phyloP scores from a whole-genome alignment of 1,140 invertebrate genomes.

The Bradysia coprophila region DNA sequence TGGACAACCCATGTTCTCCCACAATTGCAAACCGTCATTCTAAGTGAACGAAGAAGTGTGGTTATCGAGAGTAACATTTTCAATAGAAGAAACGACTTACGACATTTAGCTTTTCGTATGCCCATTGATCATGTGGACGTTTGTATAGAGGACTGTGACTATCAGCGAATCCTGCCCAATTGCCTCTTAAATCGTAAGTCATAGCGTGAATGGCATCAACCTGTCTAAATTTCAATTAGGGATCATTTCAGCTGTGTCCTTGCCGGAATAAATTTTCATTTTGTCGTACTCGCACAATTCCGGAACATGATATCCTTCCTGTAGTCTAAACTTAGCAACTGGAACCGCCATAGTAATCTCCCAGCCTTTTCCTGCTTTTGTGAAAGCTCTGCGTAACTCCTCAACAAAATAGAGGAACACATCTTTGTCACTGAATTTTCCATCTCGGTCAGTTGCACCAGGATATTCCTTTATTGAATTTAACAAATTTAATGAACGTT shows the following conservation, averaged over 20 bases:
- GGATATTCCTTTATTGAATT: too few relatives aligned
- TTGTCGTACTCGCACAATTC: constrained; percentile 63
- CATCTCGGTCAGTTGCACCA: constrained; percentile 66
- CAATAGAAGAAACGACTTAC: constrained; percentile 42
- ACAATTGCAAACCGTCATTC: constrained; percentile 68
- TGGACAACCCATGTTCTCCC: constrained; percentile 73
- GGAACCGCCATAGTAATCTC: constrained; percentile 77
- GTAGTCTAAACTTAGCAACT: constrained; percentile 61
- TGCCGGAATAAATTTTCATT: too few relatives aligned
- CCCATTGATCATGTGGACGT: constrained; percentile 68
- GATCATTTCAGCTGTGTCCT: too few relatives aligned
- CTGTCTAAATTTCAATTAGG: constrained; percentile 23
- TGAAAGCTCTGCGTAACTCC: constrained; percentile 59
- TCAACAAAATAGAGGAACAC: constrained; percentile 67
- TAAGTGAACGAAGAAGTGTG: constrained; percentile 26
- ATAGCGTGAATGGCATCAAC: constrained; percentile 74
- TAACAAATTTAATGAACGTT: not conserved
- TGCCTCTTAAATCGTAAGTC: constrained; percentile 81
- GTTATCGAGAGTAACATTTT: not conserved
- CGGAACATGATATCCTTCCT: constrained; percentile 76
- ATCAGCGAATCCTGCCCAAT: constrained; percentile 81
- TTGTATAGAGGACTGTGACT: constrained; percentile 70
- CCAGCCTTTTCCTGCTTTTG: constrained; percentile 52
- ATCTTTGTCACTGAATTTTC: constrained; percentile 65
- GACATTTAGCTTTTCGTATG: constrained; percentile 74